Evolutionary conservation across 1,140 invertebrate genomes (phyloP).

Genomic region (Rhyzopertha dominica): DNA sequence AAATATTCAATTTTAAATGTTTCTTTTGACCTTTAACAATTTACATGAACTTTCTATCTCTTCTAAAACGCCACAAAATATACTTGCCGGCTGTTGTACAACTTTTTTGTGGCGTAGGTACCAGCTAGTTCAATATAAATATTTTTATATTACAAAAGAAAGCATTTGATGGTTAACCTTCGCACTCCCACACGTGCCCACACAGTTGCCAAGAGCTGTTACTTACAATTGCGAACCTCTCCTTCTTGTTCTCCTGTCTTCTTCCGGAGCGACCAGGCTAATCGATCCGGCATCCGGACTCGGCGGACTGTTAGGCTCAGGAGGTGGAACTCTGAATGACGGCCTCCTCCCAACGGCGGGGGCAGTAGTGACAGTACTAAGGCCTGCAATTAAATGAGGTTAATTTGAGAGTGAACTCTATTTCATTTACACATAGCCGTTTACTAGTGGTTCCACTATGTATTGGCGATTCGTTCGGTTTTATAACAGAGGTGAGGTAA

Average conservation of each 20-base stretch:
- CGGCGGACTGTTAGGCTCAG: slow-evolving; percentile 53
- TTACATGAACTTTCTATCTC: no score
- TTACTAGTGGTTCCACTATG: slow-evolving; percentile 31
- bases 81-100: no score
- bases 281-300: slow-evolving; percentile 48
- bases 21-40: no score
- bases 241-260: slow-evolving; percentile 66
- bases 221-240: slow-evolving; percentile 76
- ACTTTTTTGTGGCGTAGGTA: no score
- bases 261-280: slow-evolving; percentile 57
- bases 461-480: slow-evolving; percentile 36
- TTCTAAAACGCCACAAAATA: no score
- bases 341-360: slow-evolving; percentile 53
- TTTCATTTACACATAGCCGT: neutral
- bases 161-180: no score
- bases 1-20: no score
- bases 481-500: no score
- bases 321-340: slow-evolving; percentile 59
- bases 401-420: neutral
- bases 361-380: slow-evolving; percentile 38
- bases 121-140: no score
- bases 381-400: slow-evolving; percentile 34
- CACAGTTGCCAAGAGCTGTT: no score
- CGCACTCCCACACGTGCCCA: no score
- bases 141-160: no score